Base-by-base conservation (phyloP, 1,140 invertebrate species). In the Brachionus manjavacas region DNA sequence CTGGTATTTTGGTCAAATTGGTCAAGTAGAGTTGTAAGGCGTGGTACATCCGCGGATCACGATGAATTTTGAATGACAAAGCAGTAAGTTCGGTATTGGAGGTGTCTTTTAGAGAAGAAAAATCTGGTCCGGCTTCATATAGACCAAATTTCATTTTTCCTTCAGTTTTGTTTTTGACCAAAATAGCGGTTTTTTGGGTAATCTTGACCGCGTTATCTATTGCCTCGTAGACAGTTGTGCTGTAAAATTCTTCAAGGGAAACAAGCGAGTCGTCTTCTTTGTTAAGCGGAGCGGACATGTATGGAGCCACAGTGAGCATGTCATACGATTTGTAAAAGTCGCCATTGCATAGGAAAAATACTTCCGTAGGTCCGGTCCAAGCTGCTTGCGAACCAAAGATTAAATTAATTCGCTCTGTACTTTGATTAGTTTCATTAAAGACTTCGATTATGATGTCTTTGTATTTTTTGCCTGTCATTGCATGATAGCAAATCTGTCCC, bases 91-190 rank as follows among this genome's bases (percentile, higher is more conserved):
- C 72, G 0, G 14, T 76, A 4, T 76, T 76, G 23, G 43, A 16
- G 2, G 43, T 76, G 2, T 76, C 72, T 25, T 0, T 25, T 2
- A 76, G 23, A 1, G 72, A 76, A 35, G 72, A 76, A 76, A 76
- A 76, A 14, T 76, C 72, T 9, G 72, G 72, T 16, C 72, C 72
- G 11, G 72, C 72, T 28, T 76, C 72, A n/a, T 76, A 76, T 11
- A 76, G 25, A 49, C 20, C 72, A 49, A 76, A 49, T 76, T 52
- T 49, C 39, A 49, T 46, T 20, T 49, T 20, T 23, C 41, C 41
- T 9, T 46, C 72, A 28, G 72, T 76, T 46, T 49, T 76, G 11
- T 72, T 72, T 72, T 76, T 76, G 14, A 76, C 25, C 23, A 76
- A 25, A 25, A 28, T 3, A 11, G 20, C 41, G 12, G 31, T 49